Percentiles rank a stretch among this genome's conserved stretches.
phyloP scores from a whole-genome alignment of 2,797 vertebrate genomes.

The Falco naumanni region DNA sequence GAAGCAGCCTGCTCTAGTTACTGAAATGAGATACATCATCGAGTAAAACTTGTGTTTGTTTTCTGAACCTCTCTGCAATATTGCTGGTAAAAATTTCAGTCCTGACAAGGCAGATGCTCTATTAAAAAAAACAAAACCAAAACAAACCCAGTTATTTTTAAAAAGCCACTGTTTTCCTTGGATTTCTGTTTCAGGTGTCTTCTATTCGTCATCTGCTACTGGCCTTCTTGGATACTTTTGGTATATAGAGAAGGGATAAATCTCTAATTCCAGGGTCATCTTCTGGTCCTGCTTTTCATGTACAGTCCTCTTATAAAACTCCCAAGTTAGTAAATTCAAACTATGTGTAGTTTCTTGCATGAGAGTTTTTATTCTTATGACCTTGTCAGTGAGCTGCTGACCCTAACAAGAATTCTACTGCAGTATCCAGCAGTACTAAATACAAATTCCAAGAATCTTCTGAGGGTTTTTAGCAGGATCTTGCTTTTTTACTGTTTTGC shows the following conservation, averaged over 20 bases:
- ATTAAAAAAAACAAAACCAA: neutral
- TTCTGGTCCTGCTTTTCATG: neutral
- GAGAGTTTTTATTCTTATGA: neutral
- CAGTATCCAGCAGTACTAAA: neutral
- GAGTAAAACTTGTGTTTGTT: constrained; percentile 12
- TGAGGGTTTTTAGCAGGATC: neutral
- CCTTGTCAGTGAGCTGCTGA: neutral
- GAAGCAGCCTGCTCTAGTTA: constrained; percentile 39
- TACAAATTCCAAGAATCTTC: neutral
- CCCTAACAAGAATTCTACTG: neutral
- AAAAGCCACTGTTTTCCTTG: neutral
- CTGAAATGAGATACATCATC: neutral
- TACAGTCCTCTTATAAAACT: neutral
- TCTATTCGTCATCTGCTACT: neutral
- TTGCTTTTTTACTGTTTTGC: neutral
- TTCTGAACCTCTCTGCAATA: neutral
- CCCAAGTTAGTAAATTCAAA: neutral
- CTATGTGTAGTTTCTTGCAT: neutral
- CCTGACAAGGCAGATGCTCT: neutral
- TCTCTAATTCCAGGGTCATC: neutral
- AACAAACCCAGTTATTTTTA: neutral
- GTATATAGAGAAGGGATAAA: neutral
- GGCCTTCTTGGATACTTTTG: neutral
- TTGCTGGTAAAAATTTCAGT: neutral
- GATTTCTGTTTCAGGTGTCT: constrained; percentile 1